Evolutionary conservation across 2,888 invertebrate genomes (phyloP), one percentile per base, ranked within the genome.

Genomic region (Drosophila nigritarsus): DNA sequence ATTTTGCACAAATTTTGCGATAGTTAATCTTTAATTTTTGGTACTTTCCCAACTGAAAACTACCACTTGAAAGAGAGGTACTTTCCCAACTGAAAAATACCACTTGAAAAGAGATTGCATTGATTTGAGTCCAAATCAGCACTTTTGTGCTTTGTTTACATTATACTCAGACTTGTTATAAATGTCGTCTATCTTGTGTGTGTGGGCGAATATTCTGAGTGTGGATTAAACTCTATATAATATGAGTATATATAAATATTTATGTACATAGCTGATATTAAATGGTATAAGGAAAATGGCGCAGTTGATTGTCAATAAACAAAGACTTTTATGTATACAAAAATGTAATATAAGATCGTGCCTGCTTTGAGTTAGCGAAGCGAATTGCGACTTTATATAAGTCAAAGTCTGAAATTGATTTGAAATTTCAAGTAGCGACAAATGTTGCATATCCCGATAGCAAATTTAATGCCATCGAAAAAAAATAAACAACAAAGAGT

Each of bases 231-330:
- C 6, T 49, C 3, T 30, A 40, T 24, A 69, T 29, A 69, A 11
- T 2, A 15, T 45, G 8, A 45, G 20, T 45, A 20, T 20, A 45
- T 18, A 11, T 49, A 53, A 63, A n/a, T 30, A 27, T 38, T 32
- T 38, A 24, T 34, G 13, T 50, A 56, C 50, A 64, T 36, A 60
- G 53, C 42, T 58, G 63, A 45, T 70, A 74, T 83, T 32, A 24
- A 40, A 50, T 65, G 15, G 15, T 15, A 45, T 38, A 13, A 50
- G 49, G 49, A 24, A 58, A 72, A 82, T 59, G 80, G 68, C 89
- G 89, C 72, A 88, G 76, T 79, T 75, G 50, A 67, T 58, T 51
- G 40, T 24, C 40, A 42, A 45, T 65, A 64, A 82, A 87, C 88
- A 84, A 84, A 85, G 76, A 66, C 53, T 40, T 36, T 42, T 15